These are phyloP conservation scores for Drosophila mojavensis DNA, from an alignment of 1,140 invertebrate species.

Conservation along the genomic window DNA sequence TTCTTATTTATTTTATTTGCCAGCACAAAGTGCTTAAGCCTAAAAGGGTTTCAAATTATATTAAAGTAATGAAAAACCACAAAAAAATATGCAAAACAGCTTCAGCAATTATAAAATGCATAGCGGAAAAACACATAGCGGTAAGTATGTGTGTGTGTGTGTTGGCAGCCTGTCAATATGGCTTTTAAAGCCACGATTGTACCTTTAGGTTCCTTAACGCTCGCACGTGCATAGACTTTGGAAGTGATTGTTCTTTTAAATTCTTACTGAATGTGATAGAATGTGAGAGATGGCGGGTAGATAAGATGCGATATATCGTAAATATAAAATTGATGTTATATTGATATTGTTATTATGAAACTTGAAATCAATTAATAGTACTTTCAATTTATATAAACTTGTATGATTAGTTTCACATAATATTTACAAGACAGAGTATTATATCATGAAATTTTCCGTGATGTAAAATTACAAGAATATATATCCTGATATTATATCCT, in stretches of 20 bases:
- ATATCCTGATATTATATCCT: no score
- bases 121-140: neutral
- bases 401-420: no score
- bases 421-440: no score
- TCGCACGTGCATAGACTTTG: constrained; percentile 13
- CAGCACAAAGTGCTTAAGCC: constrained; percentile 22
- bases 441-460: no score
- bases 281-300: no score
- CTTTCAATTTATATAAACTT: no score
- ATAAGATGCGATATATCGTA: no score
- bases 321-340: no score
- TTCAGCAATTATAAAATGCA: neutral
- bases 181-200: neutral
- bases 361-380: no score
- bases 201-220: neutral
- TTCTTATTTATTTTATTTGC: constrained; percentile 36
- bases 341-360: no score
- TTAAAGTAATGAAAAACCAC: constrained; percentile 1
- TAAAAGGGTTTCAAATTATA: constrained; percentile 28
- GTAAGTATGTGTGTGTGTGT: neutral
- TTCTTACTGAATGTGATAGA: neutral
- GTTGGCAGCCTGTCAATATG: neutral
- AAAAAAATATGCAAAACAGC: neutral
- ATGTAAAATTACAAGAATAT: no score
- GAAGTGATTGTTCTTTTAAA: neutral